Conservation (phyloP, 2,113 vertebrate species). For the Diglossa brunneiventris region DNA sequence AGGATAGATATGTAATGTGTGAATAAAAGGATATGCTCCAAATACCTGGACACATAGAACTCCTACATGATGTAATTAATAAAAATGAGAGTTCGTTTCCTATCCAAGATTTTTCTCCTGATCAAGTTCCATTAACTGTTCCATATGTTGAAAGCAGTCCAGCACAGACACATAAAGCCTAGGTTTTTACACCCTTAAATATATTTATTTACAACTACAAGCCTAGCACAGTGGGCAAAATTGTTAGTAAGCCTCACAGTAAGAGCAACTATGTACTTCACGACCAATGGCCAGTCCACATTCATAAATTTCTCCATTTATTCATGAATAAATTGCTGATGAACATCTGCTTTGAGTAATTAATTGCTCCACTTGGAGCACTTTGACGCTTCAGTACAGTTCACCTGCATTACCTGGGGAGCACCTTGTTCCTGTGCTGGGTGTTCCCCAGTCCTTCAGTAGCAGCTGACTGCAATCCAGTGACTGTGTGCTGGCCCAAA, state of each 20-base stretch:
- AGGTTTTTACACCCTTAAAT: not conserved
- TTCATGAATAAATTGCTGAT: not conserved
- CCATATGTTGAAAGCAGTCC: not conserved
- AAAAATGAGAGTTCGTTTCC: not conserved
- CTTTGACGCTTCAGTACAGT: accelerated
- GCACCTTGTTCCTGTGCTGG: not conserved
- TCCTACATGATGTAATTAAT: not conserved
- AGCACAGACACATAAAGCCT: not conserved
- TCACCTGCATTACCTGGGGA: not conserved
- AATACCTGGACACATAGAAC: not conserved
- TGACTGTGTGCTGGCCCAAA: not conserved
- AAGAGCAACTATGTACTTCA: not conserved
- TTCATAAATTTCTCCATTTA: not conserved
- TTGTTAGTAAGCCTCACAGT: not conserved
- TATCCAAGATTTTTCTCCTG: not conserved
- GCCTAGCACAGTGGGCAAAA: not conserved
- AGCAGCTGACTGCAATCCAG: not conserved
- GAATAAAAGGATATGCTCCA: not conserved
- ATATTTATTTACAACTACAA: not conserved
- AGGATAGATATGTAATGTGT: not conserved
- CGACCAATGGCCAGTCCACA: not conserved
- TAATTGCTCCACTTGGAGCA: not conserved
- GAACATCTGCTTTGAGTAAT: not conserved
- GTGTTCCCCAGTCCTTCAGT: not conserved
- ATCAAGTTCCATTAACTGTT: not conserved